Evolutionary conservation across 2,797 vertebrate species (phyloP).

Genomic region (Periophthalmus magnuspinnatus): DNA sequence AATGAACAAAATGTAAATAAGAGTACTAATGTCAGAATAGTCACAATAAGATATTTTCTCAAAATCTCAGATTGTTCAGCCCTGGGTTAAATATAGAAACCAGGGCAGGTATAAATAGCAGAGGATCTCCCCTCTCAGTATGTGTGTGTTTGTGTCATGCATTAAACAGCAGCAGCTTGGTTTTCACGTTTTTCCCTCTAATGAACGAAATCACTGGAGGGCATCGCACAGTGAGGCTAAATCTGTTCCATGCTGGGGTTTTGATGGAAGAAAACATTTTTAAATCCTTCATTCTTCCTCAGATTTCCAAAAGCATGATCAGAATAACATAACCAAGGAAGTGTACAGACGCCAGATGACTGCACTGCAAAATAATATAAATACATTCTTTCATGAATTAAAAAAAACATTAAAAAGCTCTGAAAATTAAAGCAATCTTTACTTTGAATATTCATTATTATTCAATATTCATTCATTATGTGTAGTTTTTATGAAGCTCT

Average conservation of each 20-base stretch:
- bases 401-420: too few species aligned
- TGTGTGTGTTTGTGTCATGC: slow-evolving; percentile 2
- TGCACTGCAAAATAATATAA: too few species aligned
- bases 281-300: background rate
- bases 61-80: background rate
- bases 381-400: too few species aligned
- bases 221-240: background rate
- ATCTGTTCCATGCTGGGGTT: background rate
- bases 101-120: slow-evolving; percentile 47
- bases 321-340: background rate
- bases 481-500: too few species aligned
- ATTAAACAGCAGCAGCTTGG: slow-evolving; percentile 13
- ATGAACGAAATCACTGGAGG: background rate
- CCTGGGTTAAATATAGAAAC: slow-evolving; percentile 14
- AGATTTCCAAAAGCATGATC: background rate
- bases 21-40: background rate
- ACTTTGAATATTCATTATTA: too few species aligned
- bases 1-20: too few species aligned
- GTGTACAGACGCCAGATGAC: background rate
- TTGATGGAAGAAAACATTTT: background rate
- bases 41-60: slow-evolving; percentile 11
- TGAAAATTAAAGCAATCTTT: too few species aligned
- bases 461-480: too few species aligned
- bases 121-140: slow-evolving; percentile 41
- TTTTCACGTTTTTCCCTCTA: background rate